Evolutionary conservation across 2,113 vertebrate species (phyloP).

Genomic region (Rhinolophus sinicus): DNA sequence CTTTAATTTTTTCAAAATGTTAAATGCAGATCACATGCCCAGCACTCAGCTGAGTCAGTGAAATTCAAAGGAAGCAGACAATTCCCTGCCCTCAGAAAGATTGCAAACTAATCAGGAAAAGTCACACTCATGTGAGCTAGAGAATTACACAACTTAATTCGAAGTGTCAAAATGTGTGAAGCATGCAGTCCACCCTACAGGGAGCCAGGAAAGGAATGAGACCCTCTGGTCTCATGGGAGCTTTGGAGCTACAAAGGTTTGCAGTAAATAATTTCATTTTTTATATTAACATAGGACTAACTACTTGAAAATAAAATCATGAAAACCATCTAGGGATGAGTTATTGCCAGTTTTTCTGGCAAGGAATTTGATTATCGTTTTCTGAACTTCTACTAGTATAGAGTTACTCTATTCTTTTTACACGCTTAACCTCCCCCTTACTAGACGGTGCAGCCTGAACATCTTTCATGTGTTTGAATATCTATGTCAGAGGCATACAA

Average conservation of each 20-base stretch:
- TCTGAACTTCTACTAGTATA: neutral
- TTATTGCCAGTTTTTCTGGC: neutral
- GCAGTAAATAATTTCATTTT: neutral
- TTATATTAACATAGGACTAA: neutral
- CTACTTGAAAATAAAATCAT: neutral
- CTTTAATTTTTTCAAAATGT: neutral
- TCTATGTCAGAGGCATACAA: neutral
- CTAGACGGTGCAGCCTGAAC: neutral
- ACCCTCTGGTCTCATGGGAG: neutral
- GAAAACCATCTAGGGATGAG: neutral
- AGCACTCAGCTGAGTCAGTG: neutral
- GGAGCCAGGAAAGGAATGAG: neutral
- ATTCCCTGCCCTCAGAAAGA: neutral
- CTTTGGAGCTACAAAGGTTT: neutral
- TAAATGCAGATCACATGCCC: neutral
- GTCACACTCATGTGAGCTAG: neutral
- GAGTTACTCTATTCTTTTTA: neutral
- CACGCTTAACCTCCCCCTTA: neutral
- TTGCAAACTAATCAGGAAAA: neutral
- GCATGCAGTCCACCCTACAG: neutral
- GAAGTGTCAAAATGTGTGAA: neutral
- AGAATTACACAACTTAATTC: neutral
- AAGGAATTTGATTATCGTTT: neutral
- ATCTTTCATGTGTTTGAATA: neutral
- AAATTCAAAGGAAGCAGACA: neutral